Percentiles rank a stretch among this genome's conserved stretches.
phyloP scores from a whole-genome alignment of 64 coral and sea anemone species.

The Catalaphyllia jardinei region DNA sequence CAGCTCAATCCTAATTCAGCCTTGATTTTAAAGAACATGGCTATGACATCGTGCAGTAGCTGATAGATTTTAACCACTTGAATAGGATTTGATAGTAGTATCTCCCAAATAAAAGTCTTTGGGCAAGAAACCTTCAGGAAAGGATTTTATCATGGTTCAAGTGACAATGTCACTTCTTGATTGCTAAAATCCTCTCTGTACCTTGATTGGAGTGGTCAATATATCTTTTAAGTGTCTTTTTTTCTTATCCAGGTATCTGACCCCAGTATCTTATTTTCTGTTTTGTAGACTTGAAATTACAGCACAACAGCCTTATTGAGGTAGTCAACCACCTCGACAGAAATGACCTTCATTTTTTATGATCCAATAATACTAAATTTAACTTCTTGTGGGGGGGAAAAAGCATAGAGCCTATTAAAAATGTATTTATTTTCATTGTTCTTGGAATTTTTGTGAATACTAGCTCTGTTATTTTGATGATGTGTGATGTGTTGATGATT shows the following conservation, averaged over 20 bases:
- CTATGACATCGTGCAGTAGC: too few species aligned
- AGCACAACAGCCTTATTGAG: constrained; percentile 49
- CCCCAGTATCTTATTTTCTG: constrained; percentile 57
- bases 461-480: too few species aligned
- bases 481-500: too few species aligned
- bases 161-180: background rate
- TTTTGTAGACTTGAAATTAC: constrained; percentile 54
- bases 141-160: background rate
- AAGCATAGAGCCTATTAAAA: background rate
- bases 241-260: constrained; percentile 5
- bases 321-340: constrained; percentile 37
- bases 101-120: too few species aligned
- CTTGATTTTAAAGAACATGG: too few species aligned
- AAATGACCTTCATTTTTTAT: constrained; percentile 3
- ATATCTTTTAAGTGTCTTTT: background rate
- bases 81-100: too few species aligned
- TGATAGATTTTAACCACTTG: too few species aligned
- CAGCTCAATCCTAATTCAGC: too few species aligned
- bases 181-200: background rate
- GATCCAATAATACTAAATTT: background rate
- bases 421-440: too few species aligned
- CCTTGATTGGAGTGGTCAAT: background rate
- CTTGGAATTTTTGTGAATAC: too few species aligned
- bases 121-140: background rate
- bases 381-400: background rate